Percentiles rank a stretch among this genome's conserved stretches.
Evolutionary conservation across 2,797 vertebrate genomes (phyloP).

Genomic region (Acrossocheilus fasciatus): DNA sequence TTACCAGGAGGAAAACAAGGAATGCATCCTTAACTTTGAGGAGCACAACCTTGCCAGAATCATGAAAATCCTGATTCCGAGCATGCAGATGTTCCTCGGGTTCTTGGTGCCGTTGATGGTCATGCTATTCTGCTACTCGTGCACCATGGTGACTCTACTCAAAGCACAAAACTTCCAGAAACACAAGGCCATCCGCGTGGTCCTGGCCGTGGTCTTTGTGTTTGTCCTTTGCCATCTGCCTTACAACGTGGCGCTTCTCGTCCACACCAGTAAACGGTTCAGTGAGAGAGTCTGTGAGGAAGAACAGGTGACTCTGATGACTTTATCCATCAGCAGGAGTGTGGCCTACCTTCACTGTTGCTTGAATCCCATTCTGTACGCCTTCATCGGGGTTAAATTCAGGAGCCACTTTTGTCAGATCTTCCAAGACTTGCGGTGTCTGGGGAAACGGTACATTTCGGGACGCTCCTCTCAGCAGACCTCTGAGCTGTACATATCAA

Average conservation of each 20-base stretch:
- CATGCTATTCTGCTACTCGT: conserved; percentile 87
- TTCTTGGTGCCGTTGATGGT: conserved; percentile 87
- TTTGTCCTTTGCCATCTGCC: conserved; percentile 91
- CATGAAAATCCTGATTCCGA: conserved; percentile 83
- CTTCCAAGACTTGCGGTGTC: conserved; percentile 82
- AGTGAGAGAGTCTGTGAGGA: conserved; percentile 67
- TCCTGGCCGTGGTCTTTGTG: conserved; percentile 83
- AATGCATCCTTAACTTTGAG: conserved; percentile 79
- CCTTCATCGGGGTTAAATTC: conserved; percentile 92
- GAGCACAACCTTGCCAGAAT: conserved; percentile 61
- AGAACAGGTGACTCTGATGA: conserved; percentile 66
- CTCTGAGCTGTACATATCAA: conserved; percentile 77
- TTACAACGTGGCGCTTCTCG: conserved; percentile 84
- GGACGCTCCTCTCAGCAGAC: conserved; percentile 71
- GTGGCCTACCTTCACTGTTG: conserved; percentile 94
- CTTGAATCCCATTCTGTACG: conserved; percentile 92
- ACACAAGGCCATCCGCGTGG: conserved; percentile 87
- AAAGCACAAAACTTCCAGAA: conserved; percentile 82
- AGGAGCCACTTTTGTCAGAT: conserved; percentile 87
- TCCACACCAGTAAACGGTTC: conserved; percentile 75
- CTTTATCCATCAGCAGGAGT: conserved; percentile 73
- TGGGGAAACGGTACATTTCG: conserved; percentile 73
- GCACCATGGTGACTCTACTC: conserved; percentile 81
- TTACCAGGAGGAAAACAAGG: not conserved
- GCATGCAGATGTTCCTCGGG: conserved; percentile 82